Evolutionary conservation across 2,888 invertebrate species (phyloP).

Genomic region (Coelopa pilipes): DNA sequence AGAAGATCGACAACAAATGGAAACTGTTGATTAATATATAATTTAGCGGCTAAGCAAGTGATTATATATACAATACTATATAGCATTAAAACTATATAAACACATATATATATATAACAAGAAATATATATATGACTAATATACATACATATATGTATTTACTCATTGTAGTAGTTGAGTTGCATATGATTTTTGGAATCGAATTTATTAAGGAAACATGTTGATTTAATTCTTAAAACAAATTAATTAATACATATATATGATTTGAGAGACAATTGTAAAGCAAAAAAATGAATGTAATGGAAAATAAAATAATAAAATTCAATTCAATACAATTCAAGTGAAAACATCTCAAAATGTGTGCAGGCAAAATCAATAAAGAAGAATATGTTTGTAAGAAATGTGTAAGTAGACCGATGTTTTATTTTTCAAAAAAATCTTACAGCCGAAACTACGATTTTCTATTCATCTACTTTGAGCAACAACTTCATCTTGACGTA

Average conservation of each 20-base stretch:
- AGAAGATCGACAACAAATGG: slow-evolving; percentile 36
- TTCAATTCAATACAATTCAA: slow-evolving; percentile 38
- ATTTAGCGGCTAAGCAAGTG: slow-evolving; percentile 45
- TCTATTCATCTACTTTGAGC: too few relatives aligned
- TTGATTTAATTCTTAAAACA: slow-evolving; percentile 15
- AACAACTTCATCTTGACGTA: too few relatives aligned
- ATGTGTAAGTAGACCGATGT: slow-evolving; percentile 37
- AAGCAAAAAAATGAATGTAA: slow-evolving; percentile 40
- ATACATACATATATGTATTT: slow-evolving; percentile 26
- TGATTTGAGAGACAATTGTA: slow-evolving; percentile 46
- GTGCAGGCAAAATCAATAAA: slow-evolving; percentile 32
- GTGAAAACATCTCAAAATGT: slow-evolving; percentile 35
- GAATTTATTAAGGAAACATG: slow-evolving; percentile 40
- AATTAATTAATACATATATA: slow-evolving; percentile 40
- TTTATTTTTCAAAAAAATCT: neutral
- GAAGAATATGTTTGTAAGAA: slow-evolving; percentile 48
- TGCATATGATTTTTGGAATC: slow-evolving; percentile 39
- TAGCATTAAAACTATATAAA: slow-evolving; percentile 21
- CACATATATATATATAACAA: slow-evolving; percentile 34
- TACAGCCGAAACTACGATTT: neutral
- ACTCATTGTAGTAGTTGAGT: slow-evolving; percentile 32
- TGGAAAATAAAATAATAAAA: slow-evolving; percentile 40
- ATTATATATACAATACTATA: slow-evolving; percentile 40
- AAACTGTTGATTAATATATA: slow-evolving; percentile 38
- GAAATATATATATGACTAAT: slow-evolving; percentile 26